Evolutionary conservation across 2,797 vertebrate species (phyloP).

Genomic region (Lepidocolaptes lacrymiger): DNA sequence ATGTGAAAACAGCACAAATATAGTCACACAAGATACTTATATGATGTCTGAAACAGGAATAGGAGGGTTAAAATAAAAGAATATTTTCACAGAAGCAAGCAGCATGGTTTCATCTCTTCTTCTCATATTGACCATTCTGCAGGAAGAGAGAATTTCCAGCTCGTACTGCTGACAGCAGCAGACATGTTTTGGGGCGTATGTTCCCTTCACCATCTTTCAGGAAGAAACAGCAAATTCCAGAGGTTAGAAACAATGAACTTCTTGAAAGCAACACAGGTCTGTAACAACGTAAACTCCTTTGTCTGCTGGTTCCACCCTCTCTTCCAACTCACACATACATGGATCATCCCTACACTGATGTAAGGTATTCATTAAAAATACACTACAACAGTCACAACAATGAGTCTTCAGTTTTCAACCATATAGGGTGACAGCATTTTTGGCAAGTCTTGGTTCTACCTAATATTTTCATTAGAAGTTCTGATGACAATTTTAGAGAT

Average conservation of each 20-base stretch:
- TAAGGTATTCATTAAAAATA: neutral
- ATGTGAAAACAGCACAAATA: neutral
- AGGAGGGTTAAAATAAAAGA: neutral
- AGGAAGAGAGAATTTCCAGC: neutral
- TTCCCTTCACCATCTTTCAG: neutral
- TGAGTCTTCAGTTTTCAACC: neutral
- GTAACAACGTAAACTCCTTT: neutral
- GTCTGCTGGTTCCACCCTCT: neutral
- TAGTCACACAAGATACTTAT: neutral
- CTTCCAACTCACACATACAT: neutral
- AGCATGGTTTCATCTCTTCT: neutral
- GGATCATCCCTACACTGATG: neutral
- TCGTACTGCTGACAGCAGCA: neutral
- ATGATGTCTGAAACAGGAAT: neutral
- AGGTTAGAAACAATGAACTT: neutral
- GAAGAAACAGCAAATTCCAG: neutral
- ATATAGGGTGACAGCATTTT: neutral
- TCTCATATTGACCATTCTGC: neutral
- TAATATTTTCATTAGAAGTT: neutral
- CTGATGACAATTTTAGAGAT: neutral
- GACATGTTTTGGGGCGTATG: accelerated
- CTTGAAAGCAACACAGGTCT: neutral
- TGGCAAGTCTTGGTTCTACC: neutral
- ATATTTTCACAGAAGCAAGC: neutral
- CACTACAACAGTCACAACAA: neutral